These are phyloP conservation scores for Hylyphantes graminicola DNA, from an alignment of 1,140 invertebrate genomes.

Conservation along the genomic window DNA sequence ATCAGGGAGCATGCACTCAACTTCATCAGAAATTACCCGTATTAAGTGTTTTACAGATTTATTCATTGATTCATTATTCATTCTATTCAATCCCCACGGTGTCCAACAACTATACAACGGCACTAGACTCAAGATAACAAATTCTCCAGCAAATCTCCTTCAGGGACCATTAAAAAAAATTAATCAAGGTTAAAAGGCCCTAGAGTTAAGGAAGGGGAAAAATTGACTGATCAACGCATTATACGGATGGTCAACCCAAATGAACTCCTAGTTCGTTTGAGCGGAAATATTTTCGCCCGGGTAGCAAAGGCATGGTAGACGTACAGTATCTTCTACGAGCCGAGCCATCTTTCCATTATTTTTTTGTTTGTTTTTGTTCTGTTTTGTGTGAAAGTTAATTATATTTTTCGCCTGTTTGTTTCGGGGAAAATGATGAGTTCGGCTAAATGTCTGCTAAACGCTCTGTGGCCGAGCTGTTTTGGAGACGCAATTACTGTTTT, in stretches of 20 bases:
- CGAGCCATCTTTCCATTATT: conserved; percentile 11
- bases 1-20: no score
- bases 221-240: conserved; percentile 50
- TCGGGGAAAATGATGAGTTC: background rate
- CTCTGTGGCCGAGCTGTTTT: background rate
- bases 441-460: conserved; percentile 2
- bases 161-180: background rate
- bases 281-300: conserved; percentile 25
- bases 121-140: no score
- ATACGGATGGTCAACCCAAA: conserved; percentile 38
- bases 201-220: conserved; percentile 41
- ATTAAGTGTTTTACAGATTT: no score
- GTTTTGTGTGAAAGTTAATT: conserved; percentile 25
- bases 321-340: no score
- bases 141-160: no score
- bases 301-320: conserved; percentile 2
- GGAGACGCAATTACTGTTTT: no score
- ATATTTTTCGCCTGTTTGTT: conserved; percentile 1
- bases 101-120: no score
- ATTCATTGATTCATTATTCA: no score
- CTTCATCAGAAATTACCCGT: no score
- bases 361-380: conserved; percentile 22
- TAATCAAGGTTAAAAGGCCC: conserved; percentile 20
- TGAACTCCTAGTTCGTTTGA: conserved; percentile 32
- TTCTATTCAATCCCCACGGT: no score